Evolutionary conservation across 2,888 invertebrate species (phyloP), one percentile per base, ranked within the genome.

Genomic region (Trypoxylon attenuatum): DNA sequence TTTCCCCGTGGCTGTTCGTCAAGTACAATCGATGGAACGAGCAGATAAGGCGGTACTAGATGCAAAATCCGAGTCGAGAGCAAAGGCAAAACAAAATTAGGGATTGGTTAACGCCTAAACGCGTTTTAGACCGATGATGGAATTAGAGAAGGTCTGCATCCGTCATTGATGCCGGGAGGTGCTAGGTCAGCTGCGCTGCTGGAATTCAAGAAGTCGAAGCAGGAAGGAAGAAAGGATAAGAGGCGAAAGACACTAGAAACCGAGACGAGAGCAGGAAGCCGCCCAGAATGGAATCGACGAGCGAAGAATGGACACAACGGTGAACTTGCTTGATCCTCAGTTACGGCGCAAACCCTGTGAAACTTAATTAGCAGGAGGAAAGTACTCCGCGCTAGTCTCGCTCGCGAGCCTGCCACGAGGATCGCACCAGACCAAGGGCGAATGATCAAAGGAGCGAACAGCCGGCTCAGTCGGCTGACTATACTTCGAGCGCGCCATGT

Each of bases 291-390:
- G 56, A 49, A 54, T 57, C 57, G 51, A 49, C 61, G 38, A 46
- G 42, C 50, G 54, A 67, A 59, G 62, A 69, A 70, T 62, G 58
- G 65, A 60, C 61, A 56, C 59, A 59, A 59, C 53, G 55, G 43
- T 19, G 57, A 69, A 69, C 65, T 73, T 73, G 66, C 69, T 69
- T 67, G 77, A 74, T 71, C 69, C 74, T 71, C 67, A 67, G 64
- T 74, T 71, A 71, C 49, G 59, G 29, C 52, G 65, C 71, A 67
- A 69, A 69, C 67, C 76, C 69, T 59, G 43, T 62, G 58, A 76
- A 78, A 80, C 51, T 71, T 69, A 69, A 79, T 79, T 79, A 80
- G 56, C 51, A 47, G 61, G 55, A 54, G 55, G 63, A 59, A 64
- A 69, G 59, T 60, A 47, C 54, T 62, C 22, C 38, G 58, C 38